These are phyloP conservation scores for Callithrix jacchus DNA, from an alignment of 2,113 vertebrate genomes.

Conservation along the genomic window DNA sequence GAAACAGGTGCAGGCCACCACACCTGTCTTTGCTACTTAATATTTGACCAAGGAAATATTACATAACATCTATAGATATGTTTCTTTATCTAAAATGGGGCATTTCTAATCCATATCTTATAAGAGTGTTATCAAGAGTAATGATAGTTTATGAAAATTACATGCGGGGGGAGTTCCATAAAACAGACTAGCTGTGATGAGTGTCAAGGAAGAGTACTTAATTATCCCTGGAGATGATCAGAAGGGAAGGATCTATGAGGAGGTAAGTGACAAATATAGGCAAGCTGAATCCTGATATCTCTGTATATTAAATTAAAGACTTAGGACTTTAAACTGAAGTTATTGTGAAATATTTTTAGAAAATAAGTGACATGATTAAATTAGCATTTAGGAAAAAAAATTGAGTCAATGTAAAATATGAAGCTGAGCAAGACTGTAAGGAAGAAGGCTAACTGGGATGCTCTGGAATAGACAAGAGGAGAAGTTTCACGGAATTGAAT, in stretches of 20 bases:
- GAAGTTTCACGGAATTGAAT: background rate
- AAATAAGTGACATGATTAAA: background rate
- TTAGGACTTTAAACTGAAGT: background rate
- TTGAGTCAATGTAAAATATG: background rate
- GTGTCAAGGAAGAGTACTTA: background rate
- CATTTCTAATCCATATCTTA: background rate
- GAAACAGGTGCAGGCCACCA: too few relatives aligned
- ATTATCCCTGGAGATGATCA: background rate
- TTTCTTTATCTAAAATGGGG: background rate
- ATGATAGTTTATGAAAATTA: background rate
- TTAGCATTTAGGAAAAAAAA: background rate
- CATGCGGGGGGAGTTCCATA: background rate
- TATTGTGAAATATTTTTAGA: background rate
- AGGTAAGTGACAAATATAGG: background rate
- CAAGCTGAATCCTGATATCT: background rate
- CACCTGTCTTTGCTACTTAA: too few relatives aligned
- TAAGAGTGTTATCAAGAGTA: background rate
- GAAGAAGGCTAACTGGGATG: background rate
- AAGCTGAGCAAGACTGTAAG: background rate
- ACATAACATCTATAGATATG: background rate
- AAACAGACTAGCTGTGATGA: background rate
- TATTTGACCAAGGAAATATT: background rate
- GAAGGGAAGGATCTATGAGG: background rate
- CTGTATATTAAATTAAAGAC: background rate
- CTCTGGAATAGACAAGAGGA: background rate